Evolutionary conservation across 2,888 invertebrate genomes (phyloP).

Genomic region (Copidosoma aretas): DNA sequence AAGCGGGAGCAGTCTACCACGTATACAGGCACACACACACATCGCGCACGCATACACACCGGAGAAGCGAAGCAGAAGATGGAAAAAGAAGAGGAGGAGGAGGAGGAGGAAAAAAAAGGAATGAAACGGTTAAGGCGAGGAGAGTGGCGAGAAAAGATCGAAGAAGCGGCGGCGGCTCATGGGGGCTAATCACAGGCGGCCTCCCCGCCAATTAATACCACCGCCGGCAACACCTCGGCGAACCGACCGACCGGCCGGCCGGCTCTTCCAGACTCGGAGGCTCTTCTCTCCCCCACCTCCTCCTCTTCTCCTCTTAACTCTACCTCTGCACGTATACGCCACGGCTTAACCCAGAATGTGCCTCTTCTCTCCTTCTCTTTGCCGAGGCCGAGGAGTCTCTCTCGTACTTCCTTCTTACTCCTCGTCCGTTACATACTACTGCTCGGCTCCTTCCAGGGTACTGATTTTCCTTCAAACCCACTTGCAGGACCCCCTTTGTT

Average conservation of each 20-base stretch:
- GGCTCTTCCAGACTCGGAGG: slow-evolving; percentile 30
- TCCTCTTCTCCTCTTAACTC: slow-evolving; percentile 4
- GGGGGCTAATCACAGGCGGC: slow-evolving; percentile 54
- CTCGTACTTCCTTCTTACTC: background rate
- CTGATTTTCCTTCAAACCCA: background rate
- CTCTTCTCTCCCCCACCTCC: slow-evolving; percentile 28
- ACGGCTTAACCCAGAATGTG: slow-evolving; percentile 35
- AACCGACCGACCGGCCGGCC: slow-evolving; percentile 6
- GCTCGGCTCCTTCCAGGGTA: background rate
- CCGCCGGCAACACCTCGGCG: slow-evolving; percentile 56
- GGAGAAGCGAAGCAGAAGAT: background rate
- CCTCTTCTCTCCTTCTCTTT: background rate
- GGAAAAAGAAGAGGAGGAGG: slow-evolving; percentile 3
- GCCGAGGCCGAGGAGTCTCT: background rate
- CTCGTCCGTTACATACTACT: background rate
- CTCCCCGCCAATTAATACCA: slow-evolving; percentile 59
- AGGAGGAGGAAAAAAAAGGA: background rate
- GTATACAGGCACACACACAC: background rate
- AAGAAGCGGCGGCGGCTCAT: slow-evolving; percentile 48
- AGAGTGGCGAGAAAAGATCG: slow-evolving; percentile 44
- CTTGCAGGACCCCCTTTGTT: slow-evolving; percentile 5
- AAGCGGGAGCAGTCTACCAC: background rate
- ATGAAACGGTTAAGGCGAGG: slow-evolving; percentile 16
- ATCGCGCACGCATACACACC: background rate
- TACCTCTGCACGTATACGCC: slow-evolving; percentile 1